phyloP scores from a whole-genome alignment of 2,113 vertebrate genomes.

The Colossoma macropomum region DNA sequence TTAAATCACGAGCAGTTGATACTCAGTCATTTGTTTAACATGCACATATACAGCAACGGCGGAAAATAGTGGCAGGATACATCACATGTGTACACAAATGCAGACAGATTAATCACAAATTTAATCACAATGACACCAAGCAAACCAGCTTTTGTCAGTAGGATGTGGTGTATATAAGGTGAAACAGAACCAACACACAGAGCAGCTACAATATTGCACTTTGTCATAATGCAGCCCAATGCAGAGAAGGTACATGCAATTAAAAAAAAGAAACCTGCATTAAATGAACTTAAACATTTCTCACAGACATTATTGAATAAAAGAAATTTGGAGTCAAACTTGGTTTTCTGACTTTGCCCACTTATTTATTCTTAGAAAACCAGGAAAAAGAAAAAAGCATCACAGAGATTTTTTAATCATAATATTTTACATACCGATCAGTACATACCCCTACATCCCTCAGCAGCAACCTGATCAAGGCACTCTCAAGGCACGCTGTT shows the following conservation, averaged over 20 bases:
- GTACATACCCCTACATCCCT: constrained; percentile 1
- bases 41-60: background rate
- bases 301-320: background rate
- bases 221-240: constrained; percentile 40
- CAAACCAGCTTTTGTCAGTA: constrained; percentile 49
- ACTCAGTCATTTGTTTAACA: too few species aligned
- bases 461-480: constrained; percentile 13
- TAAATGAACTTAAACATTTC: background rate
- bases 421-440: background rate
- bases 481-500: background rate
- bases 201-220: constrained; percentile 54
- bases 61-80: background rate
- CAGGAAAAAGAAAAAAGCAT: background rate
- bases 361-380: constrained; percentile 3
- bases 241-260: constrained; percentile 19
- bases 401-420: background rate
- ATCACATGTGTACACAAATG: constrained; percentile 13
- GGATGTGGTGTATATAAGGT: constrained; percentile 33
- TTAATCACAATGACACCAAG: constrained; percentile 42
- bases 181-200: constrained; percentile 31
- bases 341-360: background rate
- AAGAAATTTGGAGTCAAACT: background rate
- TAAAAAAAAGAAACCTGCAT: background rate
- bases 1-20: too few species aligned
- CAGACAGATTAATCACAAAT: constrained; percentile 16